Percentiles rank a stretch among this genome's conserved stretches.
Evolutionary conservation across 2,113 vertebrate genomes (phyloP).

Genomic region (Leucopsar rothschildi): DNA sequence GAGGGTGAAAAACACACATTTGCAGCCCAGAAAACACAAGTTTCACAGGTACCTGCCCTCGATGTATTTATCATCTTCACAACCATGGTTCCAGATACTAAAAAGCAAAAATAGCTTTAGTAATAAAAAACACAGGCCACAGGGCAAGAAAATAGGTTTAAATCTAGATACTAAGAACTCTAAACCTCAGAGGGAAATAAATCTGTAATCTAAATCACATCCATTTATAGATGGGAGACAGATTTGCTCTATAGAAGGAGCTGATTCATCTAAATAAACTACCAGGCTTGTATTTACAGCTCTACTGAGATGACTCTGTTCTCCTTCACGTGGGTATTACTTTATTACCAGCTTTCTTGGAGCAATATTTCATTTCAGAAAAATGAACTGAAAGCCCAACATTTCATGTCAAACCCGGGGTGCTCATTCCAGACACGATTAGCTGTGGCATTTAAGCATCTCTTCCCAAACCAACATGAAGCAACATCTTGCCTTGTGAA

Average conservation of each 20-base stretch:
- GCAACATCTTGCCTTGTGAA: neutral
- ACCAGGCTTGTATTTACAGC: neutral
- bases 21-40: neutral
- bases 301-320: neutral
- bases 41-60: neutral
- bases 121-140: neutral
- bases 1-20: neutral
- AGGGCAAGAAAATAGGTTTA: neutral
- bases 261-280: constrained; percentile 20
- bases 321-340: neutral
- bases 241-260: neutral
- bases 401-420: neutral
- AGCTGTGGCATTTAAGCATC: neutral
- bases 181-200: neutral
- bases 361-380: neutral
- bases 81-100: neutral
- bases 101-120: neutral
- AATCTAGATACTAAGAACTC: neutral
- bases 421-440: neutral
- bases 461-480: neutral
- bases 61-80: neutral
- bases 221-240: neutral
- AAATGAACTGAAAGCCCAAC: neutral
- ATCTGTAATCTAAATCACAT: neutral
- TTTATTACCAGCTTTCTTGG: neutral